A percentile compares a stretch with the other conserved stretches of the same genome.
Evolutionary conservation across 1,140 invertebrate species (phyloP).

Genomic region (Amphibalanus amphitrite): DNA sequence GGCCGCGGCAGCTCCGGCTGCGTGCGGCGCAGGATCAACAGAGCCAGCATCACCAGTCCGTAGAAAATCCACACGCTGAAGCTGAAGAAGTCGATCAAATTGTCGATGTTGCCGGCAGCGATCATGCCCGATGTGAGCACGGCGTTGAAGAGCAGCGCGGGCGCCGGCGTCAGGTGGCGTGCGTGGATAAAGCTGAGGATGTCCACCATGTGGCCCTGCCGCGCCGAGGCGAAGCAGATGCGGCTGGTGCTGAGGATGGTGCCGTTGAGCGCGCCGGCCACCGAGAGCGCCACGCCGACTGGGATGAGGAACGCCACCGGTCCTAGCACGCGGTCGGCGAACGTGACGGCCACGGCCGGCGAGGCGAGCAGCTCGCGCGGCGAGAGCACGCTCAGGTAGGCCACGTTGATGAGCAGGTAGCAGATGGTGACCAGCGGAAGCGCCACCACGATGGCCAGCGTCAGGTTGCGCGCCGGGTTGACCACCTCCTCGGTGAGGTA

Average conservation of each 20-base stretch:
- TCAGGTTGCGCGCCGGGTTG: constrained; percentile 53
- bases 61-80: constrained; percentile 93
- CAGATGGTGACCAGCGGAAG: constrained; percentile 35
- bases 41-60: constrained; percentile 67
- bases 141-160: constrained; percentile 61
- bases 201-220: constrained; percentile 63
- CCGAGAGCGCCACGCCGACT: constrained; percentile 59
- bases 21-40: constrained; percentile 72
- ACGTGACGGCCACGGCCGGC: constrained; percentile 38
- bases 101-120: constrained; percentile 69
- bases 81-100: constrained; percentile 85
- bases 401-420: constrained; percentile 38
- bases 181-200: constrained; percentile 68
- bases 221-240: constrained; percentile 67
- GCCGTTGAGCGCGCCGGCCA: constrained; percentile 66
- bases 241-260: constrained; percentile 45
- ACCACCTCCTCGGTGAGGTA: constrained; percentile 99
- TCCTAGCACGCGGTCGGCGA: constrained; percentile 25
- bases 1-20: constrained; percentile 47
- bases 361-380: constrained; percentile 33
- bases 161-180: constrained; percentile 53
- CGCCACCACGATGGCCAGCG: constrained; percentile 38
- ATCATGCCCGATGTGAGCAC: constrained; percentile 48
- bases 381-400: constrained; percentile 39
- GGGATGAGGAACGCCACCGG: constrained; percentile 34